Base-by-base conservation (phyloP, 2,888 invertebrate genomes). In the Gibbula magus region DNA sequence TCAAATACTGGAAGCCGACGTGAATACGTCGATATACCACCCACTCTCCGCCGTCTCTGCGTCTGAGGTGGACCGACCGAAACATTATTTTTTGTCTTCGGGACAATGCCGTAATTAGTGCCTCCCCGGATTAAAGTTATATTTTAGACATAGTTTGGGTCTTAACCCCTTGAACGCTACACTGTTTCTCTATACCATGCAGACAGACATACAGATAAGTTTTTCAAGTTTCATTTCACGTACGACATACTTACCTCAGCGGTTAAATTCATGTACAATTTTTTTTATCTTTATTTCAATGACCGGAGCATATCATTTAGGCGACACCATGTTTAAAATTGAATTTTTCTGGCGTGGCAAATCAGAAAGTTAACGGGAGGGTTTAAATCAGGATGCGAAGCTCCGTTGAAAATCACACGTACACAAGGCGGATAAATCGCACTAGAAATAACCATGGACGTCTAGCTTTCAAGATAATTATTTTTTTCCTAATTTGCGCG, bases 1-100 rank as follows among this genome's bases (percentile, higher is more conserved):
- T 78, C 78, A 73, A 74, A 74, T 78, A 53, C 29, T 22, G 25
- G n/a, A 66, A 67, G 67, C 7, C 67, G 66, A 20, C 52, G 18
- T 51, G 51, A 77, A 61, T 25, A 66, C 32, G 53, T 22, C 51
- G 51, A 61, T 51, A 20, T 51, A 32, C 67, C 77, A 67, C 67
- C 77, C 67, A 77, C 29, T 39, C 8, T n/a, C 51, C 20, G 66
- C 51, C 25, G 67, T 45, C 67, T 35, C 18, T 56, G 2, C 45
- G 75, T 75, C 75, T 75, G 53, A 18, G 53, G 3, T 53, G 18
- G 32, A 25, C 75, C 52, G 32, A 67, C n/a, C 25, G 67, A 20
- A 45, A 45, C 20, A 20, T 16, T 22, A 16, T 25, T 77, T 77
- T 51, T 66, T 61, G 77, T 66, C 16, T 16, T 16, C 51, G 67